Percentiles rank a stretch among this genome's conserved stretches.
phyloP scores from a whole-genome alignment of 2,797 vertebrate genomes.

The Brachyalestes nurse region DNA sequence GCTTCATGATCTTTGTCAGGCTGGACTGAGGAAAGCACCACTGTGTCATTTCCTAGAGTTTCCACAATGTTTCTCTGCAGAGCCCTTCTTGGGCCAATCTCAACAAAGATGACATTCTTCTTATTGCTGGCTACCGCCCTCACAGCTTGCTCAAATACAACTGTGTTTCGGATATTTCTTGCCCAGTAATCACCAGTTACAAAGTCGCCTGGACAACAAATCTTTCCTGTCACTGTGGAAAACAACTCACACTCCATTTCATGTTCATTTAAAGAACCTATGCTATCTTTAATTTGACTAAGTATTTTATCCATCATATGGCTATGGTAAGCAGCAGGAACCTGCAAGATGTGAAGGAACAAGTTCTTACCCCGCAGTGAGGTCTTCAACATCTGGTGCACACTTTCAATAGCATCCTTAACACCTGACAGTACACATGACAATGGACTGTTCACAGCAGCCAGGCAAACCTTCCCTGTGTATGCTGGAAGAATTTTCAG shows the following conservation, averaged over 20 bases:
- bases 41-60: conserved; percentile 73
- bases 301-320: conserved; percentile 86
- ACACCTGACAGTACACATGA: conserved; percentile 89
- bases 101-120: conserved; percentile 79
- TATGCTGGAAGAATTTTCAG: conserved; percentile 67
- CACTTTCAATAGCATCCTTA: conserved; percentile 68
- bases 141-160: conserved; percentile 80
- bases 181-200: conserved; percentile 83
- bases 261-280: conserved; percentile 73
- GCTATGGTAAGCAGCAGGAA: conserved; percentile 86
- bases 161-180: conserved; percentile 81
- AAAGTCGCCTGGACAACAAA: conserved; percentile 77
- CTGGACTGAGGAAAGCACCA: conserved; percentile 78
- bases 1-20: conserved; percentile 78
- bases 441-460: conserved; percentile 84
- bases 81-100: conserved; percentile 81
- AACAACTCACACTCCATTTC: conserved; percentile 75
- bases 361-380: conserved; percentile 72
- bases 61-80: conserved; percentile 84
- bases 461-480: conserved; percentile 76
- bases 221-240: conserved; percentile 82
- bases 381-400: conserved; percentile 71
- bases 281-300: conserved; percentile 65
- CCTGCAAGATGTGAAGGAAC: conserved; percentile 81
- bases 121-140: conserved; percentile 69